phyloP scores from a whole-genome alignment of 2,113 vertebrate species.

The rat (Rattus norvegicus) region DNA sequence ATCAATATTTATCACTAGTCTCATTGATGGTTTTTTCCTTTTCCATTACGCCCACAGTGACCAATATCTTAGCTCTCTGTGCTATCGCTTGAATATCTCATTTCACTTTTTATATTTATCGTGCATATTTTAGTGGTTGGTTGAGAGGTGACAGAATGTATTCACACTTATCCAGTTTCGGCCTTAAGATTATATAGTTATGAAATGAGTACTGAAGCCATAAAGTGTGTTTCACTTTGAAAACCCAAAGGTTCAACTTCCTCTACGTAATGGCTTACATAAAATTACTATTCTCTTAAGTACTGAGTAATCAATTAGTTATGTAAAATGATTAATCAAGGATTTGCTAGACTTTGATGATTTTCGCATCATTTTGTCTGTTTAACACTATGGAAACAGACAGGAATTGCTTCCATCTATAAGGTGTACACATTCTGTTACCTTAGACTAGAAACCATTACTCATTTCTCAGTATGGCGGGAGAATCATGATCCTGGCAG shows the following conservation, averaged over 20 bases:
- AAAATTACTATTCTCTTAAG: constrained; percentile 5
- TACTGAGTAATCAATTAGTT: constrained; percentile 16
- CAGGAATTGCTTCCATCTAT: neutral
- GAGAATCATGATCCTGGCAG: neutral
- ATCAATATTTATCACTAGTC: neutral
- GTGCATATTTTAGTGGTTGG: neutral
- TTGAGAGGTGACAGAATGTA: neutral
- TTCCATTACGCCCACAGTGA: neutral
- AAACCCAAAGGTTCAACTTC: constrained; percentile 12
- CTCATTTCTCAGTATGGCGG: neutral
- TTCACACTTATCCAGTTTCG: neutral
- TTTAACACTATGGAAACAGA: neutral
- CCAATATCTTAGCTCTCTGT: neutral
- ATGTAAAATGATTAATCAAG: neutral
- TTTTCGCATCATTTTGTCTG: constrained; percentile 49
- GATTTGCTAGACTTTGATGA: neutral
- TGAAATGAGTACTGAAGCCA: neutral
- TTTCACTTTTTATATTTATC: neutral
- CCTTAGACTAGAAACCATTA: constrained; percentile 4
- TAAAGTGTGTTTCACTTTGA: constrained; percentile 34
- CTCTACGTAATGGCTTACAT: neutral
- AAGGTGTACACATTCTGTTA: neutral
- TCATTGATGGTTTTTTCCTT: neutral
- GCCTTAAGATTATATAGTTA: constrained; percentile 7
- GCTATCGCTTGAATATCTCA: neutral